Evolutionary conservation across 2,113 vertebrate genomes (phyloP), one percentile per base, ranked within the genome.

Genomic region (Larimichthys polyactis): DNA sequence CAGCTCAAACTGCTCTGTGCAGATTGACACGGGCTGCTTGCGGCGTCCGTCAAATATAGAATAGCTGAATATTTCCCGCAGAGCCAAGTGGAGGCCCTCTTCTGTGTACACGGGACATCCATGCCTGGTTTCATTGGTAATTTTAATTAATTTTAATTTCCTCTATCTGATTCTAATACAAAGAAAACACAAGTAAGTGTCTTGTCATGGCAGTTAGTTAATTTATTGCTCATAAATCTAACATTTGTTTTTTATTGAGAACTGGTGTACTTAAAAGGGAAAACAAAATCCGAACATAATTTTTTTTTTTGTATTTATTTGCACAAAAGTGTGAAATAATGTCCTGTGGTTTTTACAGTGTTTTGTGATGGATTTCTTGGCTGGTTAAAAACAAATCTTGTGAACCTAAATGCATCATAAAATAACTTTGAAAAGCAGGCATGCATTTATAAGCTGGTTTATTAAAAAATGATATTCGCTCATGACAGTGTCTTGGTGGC

Each of bases 371-470:
- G 58, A 32, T 60, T 32, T 60, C 8, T 3, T 60, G 14, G 57
- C 12, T 3, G 22, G 16, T n/a, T 55, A 55, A 55, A 55, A 60
- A 60, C 17, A 51, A 68, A 19, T 20, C 9, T 20, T 36, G 17
- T 7, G 46, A 32, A 12, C 7, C 32, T 19, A 68, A 52, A 68
- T 52, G 17, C 20, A 20, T 68, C 24, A 29, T 4, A 68, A 16
- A 49, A 67, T 49, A 11, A 15, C 65, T 27, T 68, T 70, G 22
- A 65, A 74, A 59, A 44, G 44, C 52, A 55, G 15, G 11, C 11
- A n/a, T 27, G 40, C 43, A 44, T 40, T 77, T 16, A 57, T 73
- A n/a, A 75, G 55, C 43, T 68, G 43, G 24, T 51, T 52, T 17
- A 20, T 29, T 14, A 7, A 46, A 14, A 75, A 55, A 14, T 14